These are phyloP conservation scores for Dendroctonus ponderosae DNA, from an alignment of 1,140 invertebrate genomes.

Conservation along the genomic window DNA sequence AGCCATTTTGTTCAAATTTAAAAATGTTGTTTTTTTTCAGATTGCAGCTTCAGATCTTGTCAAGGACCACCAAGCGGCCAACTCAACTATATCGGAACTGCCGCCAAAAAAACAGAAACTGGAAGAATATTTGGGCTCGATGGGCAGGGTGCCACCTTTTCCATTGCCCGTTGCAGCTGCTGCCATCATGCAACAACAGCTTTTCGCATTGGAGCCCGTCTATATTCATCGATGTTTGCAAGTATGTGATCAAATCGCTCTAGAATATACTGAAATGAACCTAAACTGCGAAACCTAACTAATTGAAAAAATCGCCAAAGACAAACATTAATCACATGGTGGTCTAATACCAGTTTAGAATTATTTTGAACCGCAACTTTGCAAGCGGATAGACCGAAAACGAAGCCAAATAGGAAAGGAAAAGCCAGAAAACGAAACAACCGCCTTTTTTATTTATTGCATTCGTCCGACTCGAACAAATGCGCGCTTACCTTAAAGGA, in stretches of 20 bases:
- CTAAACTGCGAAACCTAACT: too few species aligned
- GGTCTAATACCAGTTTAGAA: not conserved
- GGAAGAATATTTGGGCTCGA: conserved; percentile 36
- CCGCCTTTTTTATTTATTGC: too few species aligned
- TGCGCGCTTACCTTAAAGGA: too few species aligned
- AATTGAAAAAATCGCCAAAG: too few species aligned
- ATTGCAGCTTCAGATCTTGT: conserved; percentile 42
- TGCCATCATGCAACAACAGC: conserved; percentile 35
- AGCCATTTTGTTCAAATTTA: conserved; percentile 7
- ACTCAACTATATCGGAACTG: conserved; percentile 34
- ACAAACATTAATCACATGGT: too few species aligned
- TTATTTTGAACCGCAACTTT: not conserved
- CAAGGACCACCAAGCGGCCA: conserved; percentile 38
- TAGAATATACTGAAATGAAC: too few species aligned
- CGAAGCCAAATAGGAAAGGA: too few species aligned
- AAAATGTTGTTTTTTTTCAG: conserved; percentile 40
- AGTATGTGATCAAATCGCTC: conserved; percentile 1
- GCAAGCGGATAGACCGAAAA: not conserved
- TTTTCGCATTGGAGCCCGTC: conserved; percentile 42
- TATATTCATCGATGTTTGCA: conserved; percentile 43
- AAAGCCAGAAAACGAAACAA: too few species aligned
- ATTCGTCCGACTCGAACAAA: too few species aligned
- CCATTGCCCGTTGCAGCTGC: conserved; percentile 14
- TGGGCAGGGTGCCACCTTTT: conserved; percentile 26
- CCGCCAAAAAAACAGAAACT: conserved; percentile 48